phyloP scores from a whole-genome alignment of 2,888 invertebrate species.

The Troglohyphantes excavatus region DNA sequence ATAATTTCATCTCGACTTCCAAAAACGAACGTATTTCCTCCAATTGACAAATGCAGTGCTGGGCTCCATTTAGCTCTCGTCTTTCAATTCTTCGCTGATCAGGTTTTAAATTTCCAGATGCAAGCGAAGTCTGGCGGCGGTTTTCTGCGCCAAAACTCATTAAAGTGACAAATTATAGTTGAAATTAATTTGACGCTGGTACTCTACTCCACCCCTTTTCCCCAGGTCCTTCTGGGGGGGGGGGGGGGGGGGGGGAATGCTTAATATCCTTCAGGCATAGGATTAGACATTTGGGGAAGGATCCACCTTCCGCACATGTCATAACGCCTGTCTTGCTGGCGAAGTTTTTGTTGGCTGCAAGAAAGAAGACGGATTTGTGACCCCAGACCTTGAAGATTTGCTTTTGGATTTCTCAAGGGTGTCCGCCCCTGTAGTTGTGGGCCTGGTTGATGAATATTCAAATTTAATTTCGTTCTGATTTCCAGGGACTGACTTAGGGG shows the following conservation, averaged over 20 bases:
- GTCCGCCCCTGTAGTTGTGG: background rate
- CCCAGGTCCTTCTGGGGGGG: background rate
- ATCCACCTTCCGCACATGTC: constrained; percentile 13
- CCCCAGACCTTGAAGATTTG: constrained; percentile 11
- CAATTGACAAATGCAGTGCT: constrained; percentile 50
- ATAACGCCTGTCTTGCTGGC: constrained; percentile 24
- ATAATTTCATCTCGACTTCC: too few species aligned
- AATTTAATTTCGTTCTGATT: constrained; percentile 51
- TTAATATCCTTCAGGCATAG: constrained; percentile 60
- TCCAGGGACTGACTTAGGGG: constrained; percentile 11
- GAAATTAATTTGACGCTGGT: constrained; percentile 62
- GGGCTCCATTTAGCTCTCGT: constrained; percentile 13
- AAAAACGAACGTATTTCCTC: background rate
- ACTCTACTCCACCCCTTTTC: constrained; percentile 25
- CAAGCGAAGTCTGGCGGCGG: constrained; percentile 15
- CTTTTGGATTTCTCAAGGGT: constrained; percentile 30
- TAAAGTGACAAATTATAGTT: constrained; percentile 66
- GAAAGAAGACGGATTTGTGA: constrained; percentile 13
- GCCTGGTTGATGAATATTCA: constrained; percentile 46
- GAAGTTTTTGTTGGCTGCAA: background rate
- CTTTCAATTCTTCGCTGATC: constrained; percentile 30
- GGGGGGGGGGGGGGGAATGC: constrained; percentile 13
- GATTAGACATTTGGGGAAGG: constrained; percentile 10
- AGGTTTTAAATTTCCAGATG: constrained; percentile 66
- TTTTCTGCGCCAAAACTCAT: constrained; percentile 55